Evolutionary conservation across 2,797 vertebrate genomes (phyloP).

Genomic region (Astyanax mexicanus): DNA sequence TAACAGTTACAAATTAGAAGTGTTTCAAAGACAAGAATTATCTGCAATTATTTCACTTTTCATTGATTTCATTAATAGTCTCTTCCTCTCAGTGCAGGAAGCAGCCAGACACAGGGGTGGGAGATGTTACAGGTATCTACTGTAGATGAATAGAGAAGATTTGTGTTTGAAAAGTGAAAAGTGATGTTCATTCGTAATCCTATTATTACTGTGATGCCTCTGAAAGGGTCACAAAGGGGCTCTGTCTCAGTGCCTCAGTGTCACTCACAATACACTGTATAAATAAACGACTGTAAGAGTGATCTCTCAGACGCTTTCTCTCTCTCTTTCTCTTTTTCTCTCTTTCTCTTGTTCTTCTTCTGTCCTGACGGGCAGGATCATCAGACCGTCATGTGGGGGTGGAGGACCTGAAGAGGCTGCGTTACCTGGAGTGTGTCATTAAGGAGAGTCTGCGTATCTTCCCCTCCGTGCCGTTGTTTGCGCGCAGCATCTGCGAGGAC

Average conservation of each 20-base stretch:
- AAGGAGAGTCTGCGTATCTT: slow-evolving; percentile 86
- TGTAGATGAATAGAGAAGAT: no score
- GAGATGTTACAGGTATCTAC: no score
- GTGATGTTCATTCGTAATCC: background rate
- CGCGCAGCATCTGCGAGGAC: slow-evolving; percentile 76
- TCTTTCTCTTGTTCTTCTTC: background rate
- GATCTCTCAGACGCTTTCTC: background rate
- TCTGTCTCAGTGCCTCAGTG: background rate
- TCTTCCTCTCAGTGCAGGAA: no score
- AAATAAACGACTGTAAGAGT: background rate
- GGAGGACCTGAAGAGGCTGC: slow-evolving; percentile 83
- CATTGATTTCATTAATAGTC: no score
- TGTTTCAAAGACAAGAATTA: no score
- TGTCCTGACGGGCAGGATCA: slow-evolving; percentile 66
- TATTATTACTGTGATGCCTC: no score
- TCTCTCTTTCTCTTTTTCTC: background rate
- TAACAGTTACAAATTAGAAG: no score
- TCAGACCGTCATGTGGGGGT: slow-evolving; percentile 67
- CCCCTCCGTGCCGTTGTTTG: slow-evolving; percentile 85
- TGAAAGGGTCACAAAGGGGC: no score
- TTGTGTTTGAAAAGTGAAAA: no score
- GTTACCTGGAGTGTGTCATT: slow-evolving; percentile 84
- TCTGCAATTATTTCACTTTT: no score
- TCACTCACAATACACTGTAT: background rate
- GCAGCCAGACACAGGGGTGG: no score